Evolutionary conservation across 1,140 invertebrate species (phyloP).

Genomic region (Hyles euphorbiae): DNA sequence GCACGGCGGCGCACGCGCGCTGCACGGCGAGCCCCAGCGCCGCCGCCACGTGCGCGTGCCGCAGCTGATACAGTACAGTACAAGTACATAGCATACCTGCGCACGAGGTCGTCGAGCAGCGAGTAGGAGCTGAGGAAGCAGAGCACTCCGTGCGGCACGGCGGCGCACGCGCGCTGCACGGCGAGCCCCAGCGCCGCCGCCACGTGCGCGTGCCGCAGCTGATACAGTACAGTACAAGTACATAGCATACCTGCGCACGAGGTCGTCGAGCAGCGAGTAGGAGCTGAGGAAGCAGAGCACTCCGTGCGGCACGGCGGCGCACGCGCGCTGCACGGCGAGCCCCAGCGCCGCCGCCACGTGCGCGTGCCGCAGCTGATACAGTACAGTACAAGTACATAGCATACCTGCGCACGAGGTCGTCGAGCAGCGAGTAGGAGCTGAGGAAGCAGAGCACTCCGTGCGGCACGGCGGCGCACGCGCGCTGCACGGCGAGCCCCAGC

Average conservation of each 20-base stretch:
- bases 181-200: conserved; percentile 29
- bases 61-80: too few species aligned
- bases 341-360: conserved; percentile 4
- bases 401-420: conserved; percentile 78
- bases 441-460: conserved; percentile 87
- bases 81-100: conserved; percentile 66
- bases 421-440: conserved; percentile 83
- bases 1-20: conserved; percentile 80
- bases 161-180: conserved; percentile 77
- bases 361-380: too few species aligned
- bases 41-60: too few species aligned
- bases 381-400: too few species aligned
- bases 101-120: conserved; percentile 78
- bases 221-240: too few species aligned
- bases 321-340: conserved; percentile 76
- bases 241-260: conserved; percentile 74
- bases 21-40: conserved; percentile 57
- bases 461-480: conserved; percentile 81
- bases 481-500: conserved; percentile 58
- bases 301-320: conserved; percentile 82
- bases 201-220: too few species aligned
- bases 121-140: conserved; percentile 88
- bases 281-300: conserved; percentile 88
- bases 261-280: conserved; percentile 81
- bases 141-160: conserved; percentile 85